Percentiles rank a stretch among this genome's conserved stretches.
These are phyloP conservation scores for Drosophila percnosoma DNA, from an alignment of 2,888 invertebrate species.

Conservation along the genomic window DNA sequence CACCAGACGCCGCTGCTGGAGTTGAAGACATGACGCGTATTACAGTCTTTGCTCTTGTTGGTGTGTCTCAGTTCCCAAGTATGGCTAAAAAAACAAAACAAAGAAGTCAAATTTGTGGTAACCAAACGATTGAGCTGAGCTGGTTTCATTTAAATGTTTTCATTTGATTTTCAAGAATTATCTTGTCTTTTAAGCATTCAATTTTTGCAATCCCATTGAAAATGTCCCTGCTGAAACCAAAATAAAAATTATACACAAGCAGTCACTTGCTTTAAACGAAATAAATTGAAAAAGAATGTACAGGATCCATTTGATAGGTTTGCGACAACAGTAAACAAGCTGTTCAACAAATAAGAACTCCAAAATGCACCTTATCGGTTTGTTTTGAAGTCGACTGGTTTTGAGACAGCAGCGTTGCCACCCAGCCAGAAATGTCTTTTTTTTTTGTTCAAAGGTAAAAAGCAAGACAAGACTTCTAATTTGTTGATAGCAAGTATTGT, in stretches of 20 bases:
- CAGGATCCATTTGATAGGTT: neutral
- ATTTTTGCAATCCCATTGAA: neutral
- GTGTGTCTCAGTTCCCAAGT: slow-evolving; percentile 12
- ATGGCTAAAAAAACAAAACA: slow-evolving; percentile 9
- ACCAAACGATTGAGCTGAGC: neutral
- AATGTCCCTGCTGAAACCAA: neutral
- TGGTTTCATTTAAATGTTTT: neutral
- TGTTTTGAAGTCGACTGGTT: slow-evolving; percentile 1
- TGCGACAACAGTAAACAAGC: neutral
- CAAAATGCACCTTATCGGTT: neutral
- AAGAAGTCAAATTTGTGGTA: neutral
- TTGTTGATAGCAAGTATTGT: neutral
- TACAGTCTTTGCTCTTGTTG: slow-evolving; percentile 48
- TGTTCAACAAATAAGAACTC: neutral
- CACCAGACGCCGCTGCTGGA: slow-evolving; percentile 72
- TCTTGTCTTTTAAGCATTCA: neutral
- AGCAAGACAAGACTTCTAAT: neutral
- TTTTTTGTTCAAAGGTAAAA: neutral
- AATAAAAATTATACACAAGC: neutral
- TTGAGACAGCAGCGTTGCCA: slow-evolving; percentile 24
- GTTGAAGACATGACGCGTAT: slow-evolving; percentile 78
- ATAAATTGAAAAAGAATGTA: neutral
- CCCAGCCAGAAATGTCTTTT: neutral
- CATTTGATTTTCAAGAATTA: neutral
- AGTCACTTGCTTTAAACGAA: neutral